phyloP scores from a whole-genome alignment of 2,797 vertebrate species.

The Pangasius sanitwongsei region DNA sequence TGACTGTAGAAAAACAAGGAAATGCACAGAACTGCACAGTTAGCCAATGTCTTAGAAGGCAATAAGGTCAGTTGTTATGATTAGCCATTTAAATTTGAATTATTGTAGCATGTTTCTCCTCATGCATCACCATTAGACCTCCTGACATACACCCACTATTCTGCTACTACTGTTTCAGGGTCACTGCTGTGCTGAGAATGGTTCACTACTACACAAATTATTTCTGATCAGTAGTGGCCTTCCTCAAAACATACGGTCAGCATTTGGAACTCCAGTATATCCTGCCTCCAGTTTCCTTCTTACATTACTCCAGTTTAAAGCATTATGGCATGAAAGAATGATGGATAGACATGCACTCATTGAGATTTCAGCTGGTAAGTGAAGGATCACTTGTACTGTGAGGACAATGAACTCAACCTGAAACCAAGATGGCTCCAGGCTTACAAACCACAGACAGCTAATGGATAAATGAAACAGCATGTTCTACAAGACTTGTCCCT shows the following conservation, averaged over 20 bases:
- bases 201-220: not conserved
- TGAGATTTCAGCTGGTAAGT: not conserved
- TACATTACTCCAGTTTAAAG: not conserved
- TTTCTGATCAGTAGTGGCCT: not conserved
- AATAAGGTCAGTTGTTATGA: not conserved
- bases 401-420: not conserved
- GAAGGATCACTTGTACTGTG: not conserved
- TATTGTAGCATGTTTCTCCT: not conserved
- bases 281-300: not conserved
- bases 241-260: not conserved
- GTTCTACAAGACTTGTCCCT: not conserved
- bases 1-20: not conserved
- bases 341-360: not conserved
- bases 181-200: not conserved
- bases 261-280: not conserved
- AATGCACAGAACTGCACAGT: not conserved
- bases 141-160: not conserved
- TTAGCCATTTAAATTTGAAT: not conserved
- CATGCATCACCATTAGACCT: not conserved
- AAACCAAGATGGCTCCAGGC: not conserved
- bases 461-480: not conserved
- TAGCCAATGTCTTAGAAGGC: not conserved
- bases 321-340: not conserved
- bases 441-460: not conserved
- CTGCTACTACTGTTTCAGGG: not conserved